Base-by-base conservation (phyloP, 2,888 invertebrate species). In the Esperia sulphurella region DNA sequence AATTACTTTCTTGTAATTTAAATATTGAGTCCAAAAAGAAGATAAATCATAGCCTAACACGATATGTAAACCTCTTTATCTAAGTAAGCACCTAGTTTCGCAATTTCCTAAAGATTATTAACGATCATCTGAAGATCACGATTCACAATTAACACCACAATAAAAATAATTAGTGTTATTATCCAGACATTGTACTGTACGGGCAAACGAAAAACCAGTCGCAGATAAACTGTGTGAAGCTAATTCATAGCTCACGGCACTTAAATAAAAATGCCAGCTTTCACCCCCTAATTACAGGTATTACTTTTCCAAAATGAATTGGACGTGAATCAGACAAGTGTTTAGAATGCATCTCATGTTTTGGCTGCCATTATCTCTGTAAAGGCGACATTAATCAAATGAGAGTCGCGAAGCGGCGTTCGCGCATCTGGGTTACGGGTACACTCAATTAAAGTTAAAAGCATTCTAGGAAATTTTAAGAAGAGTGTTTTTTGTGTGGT, bases 201-300 rank as follows among this genome's bases (percentile, higher is more conserved):
- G 57, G 62, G 61, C 61, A 54, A 64, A 51, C 50, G 50, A 55
- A 57, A 55, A 63, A 66, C 55, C 45, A 54, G 59, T 58, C 53
- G 55, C 49, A 54, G 54, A 58, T 59, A 58, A 63, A 61, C 68
- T 71, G 77, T 75, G 75, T 71, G 71, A 63, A 65, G 48, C 58
- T 58, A 51, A 59, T 63, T 63, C 64, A 63, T 67, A 65, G 57
- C 63, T 71, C 71, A 71, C 73, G 79, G 74, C 76, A 63, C 68
- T 65, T 54, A 68, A 67, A 66, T 65, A 69, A 63, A 58, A 64
- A 48, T 44, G 42, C 9, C 68, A 65, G 71, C 83, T 84, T 83
- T 84, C 83, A 75, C 81, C 71, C 65, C 75, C 70, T 83, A 80
- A 83, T 83, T 81, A 77, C 75, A 67, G 75, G 66, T 76, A 63